Evolutionary conservation across 2,113 vertebrate genomes (phyloP).

Genomic region (Drymodes brunneopygia): DNA sequence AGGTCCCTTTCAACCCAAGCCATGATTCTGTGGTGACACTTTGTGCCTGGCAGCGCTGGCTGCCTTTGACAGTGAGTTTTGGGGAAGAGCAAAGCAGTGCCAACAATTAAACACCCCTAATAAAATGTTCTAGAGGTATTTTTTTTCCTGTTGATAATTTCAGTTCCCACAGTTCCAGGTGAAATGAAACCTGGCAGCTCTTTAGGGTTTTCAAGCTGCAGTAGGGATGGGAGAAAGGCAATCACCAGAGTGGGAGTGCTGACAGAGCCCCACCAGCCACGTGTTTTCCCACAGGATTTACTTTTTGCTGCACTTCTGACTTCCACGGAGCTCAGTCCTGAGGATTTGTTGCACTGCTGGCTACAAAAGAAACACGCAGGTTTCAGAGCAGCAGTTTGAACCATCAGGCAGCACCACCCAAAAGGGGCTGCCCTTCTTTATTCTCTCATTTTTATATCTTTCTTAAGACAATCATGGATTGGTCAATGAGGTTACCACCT

Average conservation of each 20-base stretch:
- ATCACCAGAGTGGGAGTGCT: not conserved
- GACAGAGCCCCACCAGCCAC: accelerated
- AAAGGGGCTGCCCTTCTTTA: too few species aligned
- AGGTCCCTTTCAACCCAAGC: not conserved
- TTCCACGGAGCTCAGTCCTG: not conserved
- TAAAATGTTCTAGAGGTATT: accelerated
- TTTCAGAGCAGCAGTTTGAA: too few species aligned
- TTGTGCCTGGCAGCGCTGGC: not conserved
- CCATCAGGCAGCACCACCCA: too few species aligned
- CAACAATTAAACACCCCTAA: not conserved
- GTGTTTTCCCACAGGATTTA: not conserved
- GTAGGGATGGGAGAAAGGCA: not conserved
- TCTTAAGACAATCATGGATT: too few species aligned
- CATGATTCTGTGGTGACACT: not conserved
- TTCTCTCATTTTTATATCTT: too few species aligned
- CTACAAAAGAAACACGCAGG: too few species aligned
- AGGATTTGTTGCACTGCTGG: too few species aligned
- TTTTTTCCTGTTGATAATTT: not conserved
- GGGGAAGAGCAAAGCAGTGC: not conserved
- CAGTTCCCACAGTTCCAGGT: not conserved
- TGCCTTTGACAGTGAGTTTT: not conserved
- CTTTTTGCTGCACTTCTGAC: not conserved
- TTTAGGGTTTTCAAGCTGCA: not conserved
- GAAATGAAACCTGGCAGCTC: not conserved
- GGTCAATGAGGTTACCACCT: too few species aligned